phyloP scores from a whole-genome alignment of 2,113 vertebrate species.

The Emydura subglobosa region DNA sequence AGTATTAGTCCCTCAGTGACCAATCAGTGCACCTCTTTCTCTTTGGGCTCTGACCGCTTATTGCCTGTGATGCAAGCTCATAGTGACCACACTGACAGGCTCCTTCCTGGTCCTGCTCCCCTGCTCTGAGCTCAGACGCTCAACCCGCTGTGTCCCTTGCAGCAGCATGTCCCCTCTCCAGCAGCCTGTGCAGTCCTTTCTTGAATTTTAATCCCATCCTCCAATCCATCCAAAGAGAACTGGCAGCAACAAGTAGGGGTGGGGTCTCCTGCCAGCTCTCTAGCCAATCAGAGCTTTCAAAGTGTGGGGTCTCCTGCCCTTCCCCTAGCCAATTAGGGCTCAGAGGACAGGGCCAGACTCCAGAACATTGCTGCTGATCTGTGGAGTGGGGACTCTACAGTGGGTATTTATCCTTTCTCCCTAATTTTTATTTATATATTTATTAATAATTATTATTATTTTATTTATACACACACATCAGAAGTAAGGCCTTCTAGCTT shows the following conservation, averaged over 20 bases:
- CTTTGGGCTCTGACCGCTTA: background rate
- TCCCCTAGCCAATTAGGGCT: background rate
- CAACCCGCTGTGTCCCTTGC: background rate
- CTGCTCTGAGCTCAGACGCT: background rate
- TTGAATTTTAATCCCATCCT: background rate
- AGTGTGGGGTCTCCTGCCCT: background rate
- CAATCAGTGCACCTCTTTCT: background rate
- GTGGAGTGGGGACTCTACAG: accelerated
- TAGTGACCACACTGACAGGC: background rate
- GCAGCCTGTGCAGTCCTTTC: background rate
- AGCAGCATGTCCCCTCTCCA: background rate
- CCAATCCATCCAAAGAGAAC: background rate
- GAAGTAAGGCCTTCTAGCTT: background rate
- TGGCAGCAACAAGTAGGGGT: background rate
- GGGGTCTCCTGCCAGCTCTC: background rate
- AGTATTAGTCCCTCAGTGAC: background rate
- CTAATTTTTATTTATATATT: background rate
- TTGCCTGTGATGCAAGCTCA: background rate
- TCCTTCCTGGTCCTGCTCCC: background rate
- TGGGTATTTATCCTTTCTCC: background rate
- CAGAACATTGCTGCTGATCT: background rate
- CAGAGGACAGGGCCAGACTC: background rate
- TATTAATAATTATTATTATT: background rate
- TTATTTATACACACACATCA: background rate
- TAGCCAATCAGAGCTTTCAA: background rate